Evolutionary conservation across 2,888 invertebrate species (phyloP), one percentile per base, ranked within the genome.

Genomic region (Helicoverpa assulta): DNA sequence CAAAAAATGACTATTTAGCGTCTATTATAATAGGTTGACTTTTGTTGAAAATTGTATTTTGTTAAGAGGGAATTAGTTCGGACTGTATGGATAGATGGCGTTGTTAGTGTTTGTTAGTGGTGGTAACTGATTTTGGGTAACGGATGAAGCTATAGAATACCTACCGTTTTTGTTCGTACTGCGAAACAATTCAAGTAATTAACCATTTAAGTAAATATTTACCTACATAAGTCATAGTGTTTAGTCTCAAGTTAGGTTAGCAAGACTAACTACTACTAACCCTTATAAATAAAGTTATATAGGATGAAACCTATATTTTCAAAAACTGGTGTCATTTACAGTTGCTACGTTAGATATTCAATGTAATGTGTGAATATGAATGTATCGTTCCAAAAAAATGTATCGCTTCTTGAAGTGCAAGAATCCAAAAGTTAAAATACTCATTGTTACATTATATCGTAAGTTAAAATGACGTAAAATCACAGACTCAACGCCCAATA

Each of bases 1-100:
- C 78, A 85, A 88, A 87, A 85, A 81, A 70, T 54, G 55, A 51
- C 50, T 81, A 78, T 84, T 86, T 85, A 86, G 64, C 75, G 77
- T 82, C 82, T 75, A 68, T 67, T 77, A 70, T 57, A 50, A 62
- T 12, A 40, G 12, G 12, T 67, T 69, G 59, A 55, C 52, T 63
- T 68, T 72, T 54, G 61, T 55, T 26, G 55, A 43, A 51, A 54
- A 50, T 58, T 43, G 67, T 51, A 47, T 16, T 62, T 50, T 10
- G 29, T 18, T 16, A 19, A 33, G 58, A n/a, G 10, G 12, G n/a
- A 8, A 8, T 61, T 62, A 16, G 50, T 77, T 72, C n/a, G 0
- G 16, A 26, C 40, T 14, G 18, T n/a, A 3, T 0, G 5, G 1
- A 1, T 64, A 70, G 76, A 76, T 80, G 67, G 60, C 67, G 62